Conservation (phyloP, 2,113 vertebrate genomes). For the Ophiodon elongatus region DNA sequence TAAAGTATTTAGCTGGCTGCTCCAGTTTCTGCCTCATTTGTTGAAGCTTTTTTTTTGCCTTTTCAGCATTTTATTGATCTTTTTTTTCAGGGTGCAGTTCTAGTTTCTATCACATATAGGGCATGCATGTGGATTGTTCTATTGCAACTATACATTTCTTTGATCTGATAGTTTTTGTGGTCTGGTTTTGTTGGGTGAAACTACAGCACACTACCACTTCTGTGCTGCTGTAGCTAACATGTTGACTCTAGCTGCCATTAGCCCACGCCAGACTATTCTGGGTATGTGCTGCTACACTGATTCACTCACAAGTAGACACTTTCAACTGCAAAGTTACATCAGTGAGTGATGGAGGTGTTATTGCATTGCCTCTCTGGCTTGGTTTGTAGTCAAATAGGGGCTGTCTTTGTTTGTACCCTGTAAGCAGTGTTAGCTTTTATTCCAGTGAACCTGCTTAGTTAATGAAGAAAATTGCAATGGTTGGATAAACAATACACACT, state of each 20-base stretch:
- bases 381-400: conserved; percentile 38
- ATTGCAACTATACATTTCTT: conserved; percentile 30
- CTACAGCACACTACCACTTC: conserved; percentile 44
- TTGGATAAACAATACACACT: background rate
- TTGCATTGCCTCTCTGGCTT: conserved; percentile 43
- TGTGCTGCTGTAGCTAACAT: conserved; percentile 69
- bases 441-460: background rate
- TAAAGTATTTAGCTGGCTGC: background rate
- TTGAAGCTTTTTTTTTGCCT: background rate
- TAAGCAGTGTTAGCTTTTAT: conserved; percentile 4
- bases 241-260: conserved; percentile 75
- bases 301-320: conserved; percentile 76
- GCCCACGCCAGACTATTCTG: conserved; percentile 78
- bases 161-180: conserved; percentile 45
- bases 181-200: conserved; percentile 37
- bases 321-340: conserved; percentile 68
- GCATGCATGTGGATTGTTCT: conserved; percentile 13
- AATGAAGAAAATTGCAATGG: background rate
- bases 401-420: background rate
- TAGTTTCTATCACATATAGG: conserved; percentile 7
- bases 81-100: background rate
- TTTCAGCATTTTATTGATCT: conserved; percentile 21
- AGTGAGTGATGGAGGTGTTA: conserved; percentile 60
- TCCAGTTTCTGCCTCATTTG: background rate
- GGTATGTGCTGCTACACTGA: conserved; percentile 69